Conservation (phyloP, 2,113 vertebrate species). For the Microtus richardsoni region DNA sequence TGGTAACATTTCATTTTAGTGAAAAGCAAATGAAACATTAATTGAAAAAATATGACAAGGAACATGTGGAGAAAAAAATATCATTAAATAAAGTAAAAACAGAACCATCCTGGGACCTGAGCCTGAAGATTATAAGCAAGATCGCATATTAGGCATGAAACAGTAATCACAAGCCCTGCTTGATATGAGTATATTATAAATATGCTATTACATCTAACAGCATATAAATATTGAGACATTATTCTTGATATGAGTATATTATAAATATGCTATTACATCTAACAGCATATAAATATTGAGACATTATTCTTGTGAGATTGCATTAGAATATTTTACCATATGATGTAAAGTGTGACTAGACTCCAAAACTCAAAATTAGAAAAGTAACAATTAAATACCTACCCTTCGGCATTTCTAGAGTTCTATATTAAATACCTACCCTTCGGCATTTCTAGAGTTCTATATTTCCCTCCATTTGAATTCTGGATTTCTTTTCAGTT, state of each 20-base stretch:
- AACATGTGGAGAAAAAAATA: background rate
- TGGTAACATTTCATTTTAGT: background rate
- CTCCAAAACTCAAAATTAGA: background rate
- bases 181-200: background rate
- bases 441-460: background rate
- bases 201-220: background rate
- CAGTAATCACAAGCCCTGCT: background rate
- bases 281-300: background rate
- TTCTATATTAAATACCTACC: background rate
- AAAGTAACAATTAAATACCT: constrained; percentile 10
- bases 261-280: background rate
- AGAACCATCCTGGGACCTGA: constrained; percentile 4
- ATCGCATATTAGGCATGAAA: background rate
- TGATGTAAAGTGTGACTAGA: constrained; percentile 18
- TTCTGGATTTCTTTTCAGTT: constrained; percentile 8
- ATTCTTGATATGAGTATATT: background rate
- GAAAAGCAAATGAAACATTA: constrained; percentile 56
- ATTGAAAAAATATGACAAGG: constrained; percentile 19
- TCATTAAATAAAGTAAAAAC: constrained; percentile 25
- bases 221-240: too few species aligned
- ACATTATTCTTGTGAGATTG: background rate
- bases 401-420: background rate
- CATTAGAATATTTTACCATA: constrained; percentile 41
- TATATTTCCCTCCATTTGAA: background rate
- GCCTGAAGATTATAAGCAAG: constrained; percentile 8